Conservation (phyloP, 1,140 invertebrate genomes). For the Odontomachus brunneus region DNA sequence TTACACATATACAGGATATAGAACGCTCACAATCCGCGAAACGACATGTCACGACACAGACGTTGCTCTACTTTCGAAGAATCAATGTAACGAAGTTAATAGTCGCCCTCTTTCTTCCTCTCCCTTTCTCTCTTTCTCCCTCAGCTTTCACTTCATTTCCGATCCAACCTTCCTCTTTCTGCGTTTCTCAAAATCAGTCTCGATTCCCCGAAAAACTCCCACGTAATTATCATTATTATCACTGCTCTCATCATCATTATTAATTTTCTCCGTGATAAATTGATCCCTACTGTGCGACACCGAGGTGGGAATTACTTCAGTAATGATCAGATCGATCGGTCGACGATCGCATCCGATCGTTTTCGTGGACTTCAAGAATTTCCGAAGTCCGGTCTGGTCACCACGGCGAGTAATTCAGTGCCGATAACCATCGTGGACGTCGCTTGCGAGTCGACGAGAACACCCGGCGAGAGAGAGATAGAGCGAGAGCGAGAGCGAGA, state of each 20-base stretch:
- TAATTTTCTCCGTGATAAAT: neutral
- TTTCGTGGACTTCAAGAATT: conserved; percentile 31
- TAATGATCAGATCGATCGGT: neutral
- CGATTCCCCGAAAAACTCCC: neutral
- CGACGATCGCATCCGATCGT: conserved; percentile 9
- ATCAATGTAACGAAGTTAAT: neutral
- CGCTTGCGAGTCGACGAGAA: conserved; percentile 13
- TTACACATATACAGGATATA: neutral
- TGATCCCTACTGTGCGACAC: neutral
- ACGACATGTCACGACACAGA: neutral
- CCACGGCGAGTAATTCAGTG: conserved; percentile 15
- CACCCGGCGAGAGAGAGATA: neutral
- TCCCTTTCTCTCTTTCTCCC: neutral
- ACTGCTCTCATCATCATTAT: too few species aligned
- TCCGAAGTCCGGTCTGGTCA: neutral
- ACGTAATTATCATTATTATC: too few species aligned
- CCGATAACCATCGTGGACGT: conserved; percentile 51
- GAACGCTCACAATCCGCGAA: neutral
- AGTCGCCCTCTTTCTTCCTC: neutral
- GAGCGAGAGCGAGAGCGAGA: neutral
- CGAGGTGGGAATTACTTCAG: neutral
- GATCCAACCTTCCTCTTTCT: neutral
- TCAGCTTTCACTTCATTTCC: neutral
- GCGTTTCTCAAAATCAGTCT: neutral
- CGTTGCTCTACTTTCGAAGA: conserved; percentile 6